A percentile compares a stretch with the other conserved stretches of the same genome.
These are phyloP conservation scores for Lissocephala sabroskyi DNA, from an alignment of 2,888 invertebrate genomes.

Conservation along the genomic window DNA sequence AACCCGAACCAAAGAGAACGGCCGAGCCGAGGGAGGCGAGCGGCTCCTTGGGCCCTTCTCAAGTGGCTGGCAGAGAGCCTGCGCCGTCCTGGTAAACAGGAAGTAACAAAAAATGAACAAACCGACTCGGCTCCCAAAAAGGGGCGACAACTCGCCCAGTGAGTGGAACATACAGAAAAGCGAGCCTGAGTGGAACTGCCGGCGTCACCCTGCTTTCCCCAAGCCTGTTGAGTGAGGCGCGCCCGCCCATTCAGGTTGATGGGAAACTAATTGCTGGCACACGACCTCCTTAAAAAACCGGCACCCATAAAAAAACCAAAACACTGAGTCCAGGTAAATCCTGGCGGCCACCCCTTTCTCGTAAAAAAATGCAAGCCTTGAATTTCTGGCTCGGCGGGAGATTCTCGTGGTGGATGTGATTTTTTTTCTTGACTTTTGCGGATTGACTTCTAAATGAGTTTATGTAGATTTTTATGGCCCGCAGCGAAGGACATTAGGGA, in stretches of 20 bases:
- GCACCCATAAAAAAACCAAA: conserved; percentile 13
- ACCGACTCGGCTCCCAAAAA: conserved; percentile 5
- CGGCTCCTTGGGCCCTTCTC: too few relatives aligned
- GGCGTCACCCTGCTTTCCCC: neutral
- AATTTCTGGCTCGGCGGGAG: conserved; percentile 1
- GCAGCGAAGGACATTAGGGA: neutral
- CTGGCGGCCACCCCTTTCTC: conserved; percentile 19
- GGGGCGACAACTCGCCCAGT: neutral
- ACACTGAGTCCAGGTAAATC: neutral
- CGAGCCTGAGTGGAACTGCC: conserved; percentile 16
- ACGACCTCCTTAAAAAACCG: too few relatives aligned
- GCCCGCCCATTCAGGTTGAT: conserved; percentile 30
- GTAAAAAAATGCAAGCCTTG: conserved; percentile 11
- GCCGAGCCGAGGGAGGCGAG: neutral
- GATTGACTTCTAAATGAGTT: conserved; percentile 67
- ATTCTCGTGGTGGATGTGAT: too few relatives aligned
- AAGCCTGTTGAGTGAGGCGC: conserved; percentile 1
- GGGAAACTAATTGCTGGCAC: conserved; percentile 52
- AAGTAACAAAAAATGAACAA: conserved; percentile 38
- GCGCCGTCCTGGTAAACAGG: conserved; percentile 53
- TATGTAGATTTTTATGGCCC: conserved; percentile 58
- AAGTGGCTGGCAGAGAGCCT: conserved; percentile 34
- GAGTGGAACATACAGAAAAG: conserved; percentile 7
- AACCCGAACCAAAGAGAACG: conserved; percentile 38
- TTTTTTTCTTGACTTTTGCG: conserved; percentile 45